Evolutionary conservation across 2,888 invertebrate species (phyloP), one percentile per base, ranked within the genome.

Genomic region (Digitonthophagus gazella): DNA sequence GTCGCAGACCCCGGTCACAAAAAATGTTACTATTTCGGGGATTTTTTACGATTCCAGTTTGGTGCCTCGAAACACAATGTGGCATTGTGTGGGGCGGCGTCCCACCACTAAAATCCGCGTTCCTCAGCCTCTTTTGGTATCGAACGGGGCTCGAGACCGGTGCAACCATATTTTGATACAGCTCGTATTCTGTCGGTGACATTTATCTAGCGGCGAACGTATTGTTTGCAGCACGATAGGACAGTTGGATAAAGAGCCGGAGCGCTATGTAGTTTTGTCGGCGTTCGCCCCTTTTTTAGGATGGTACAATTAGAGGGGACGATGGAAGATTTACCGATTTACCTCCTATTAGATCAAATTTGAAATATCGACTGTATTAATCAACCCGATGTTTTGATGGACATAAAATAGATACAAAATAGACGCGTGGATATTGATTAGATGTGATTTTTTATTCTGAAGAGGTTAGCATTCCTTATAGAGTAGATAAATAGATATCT

Each of bases 131-230:
- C 61, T 19, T 61, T 20, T 19, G 61, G 61, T 61, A 19, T 61
- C 19, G 61, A 20, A 18, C 61, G 61, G 18, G 19, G 61, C 61
- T 44, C 28, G 28, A 19, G 61, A 18, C 61, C 61, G 61, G 61
- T 61, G 61, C 61, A 61, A 61, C 18, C 61, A 61, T 61, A 61
- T 61, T 61, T 61, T 61, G 61, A 61, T 61, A 61, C 61, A 20
- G 16, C 61, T 44, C 61, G 61, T 61, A 61, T 61, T 61, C 16
- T 61, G n/a, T 20, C 61, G 61, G 61, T 61, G 61, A 61, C 61
- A 61, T 61, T 61, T 61, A 61, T 61, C 61, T 61, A 61, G 61
- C 16, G 18, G 18, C 11, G 58, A 58, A 18, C 20, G 61, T 61
- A 61, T 61, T 61, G 61, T 61, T 61, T 61, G 28, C 28, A 3